These are phyloP conservation scores for Zosterops pallidus DNA, from an alignment of 2,113 vertebrate species.

Conservation along the genomic window DNA sequence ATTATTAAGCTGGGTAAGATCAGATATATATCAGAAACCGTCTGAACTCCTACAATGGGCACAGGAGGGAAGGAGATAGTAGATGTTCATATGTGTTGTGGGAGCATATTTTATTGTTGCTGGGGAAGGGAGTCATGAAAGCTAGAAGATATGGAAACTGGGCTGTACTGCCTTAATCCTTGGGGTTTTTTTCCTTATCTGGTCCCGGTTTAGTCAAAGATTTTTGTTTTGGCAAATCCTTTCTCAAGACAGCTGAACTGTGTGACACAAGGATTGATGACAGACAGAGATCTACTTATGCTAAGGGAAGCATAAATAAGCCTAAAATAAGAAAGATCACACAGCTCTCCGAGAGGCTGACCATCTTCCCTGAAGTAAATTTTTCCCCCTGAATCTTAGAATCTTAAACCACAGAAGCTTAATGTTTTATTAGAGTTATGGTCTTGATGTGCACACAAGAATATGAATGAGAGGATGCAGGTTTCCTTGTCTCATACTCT, in stretches of 20 bases:
- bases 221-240: neutral
- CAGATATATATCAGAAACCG: neutral
- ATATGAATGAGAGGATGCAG: neutral
- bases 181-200: accelerated
- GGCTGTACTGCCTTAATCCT: neutral
- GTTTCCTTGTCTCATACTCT: neutral
- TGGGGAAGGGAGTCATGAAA: neutral
- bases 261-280: neutral
- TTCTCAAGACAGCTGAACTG: neutral
- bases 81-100: neutral
- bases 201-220: neutral
- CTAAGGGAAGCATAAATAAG: neutral
- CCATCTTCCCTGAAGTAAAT: neutral
- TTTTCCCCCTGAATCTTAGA: neutral
- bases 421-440: neutral
- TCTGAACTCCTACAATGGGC: neutral
- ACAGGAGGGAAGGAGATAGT: neutral
- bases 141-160: neutral
- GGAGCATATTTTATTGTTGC: neutral
- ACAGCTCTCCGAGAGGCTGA: neutral
- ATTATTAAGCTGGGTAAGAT: neutral
- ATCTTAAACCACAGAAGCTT: neutral
- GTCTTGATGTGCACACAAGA: neutral
- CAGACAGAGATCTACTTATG: neutral
- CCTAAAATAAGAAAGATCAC: neutral